Conservation (phyloP, 1,140 invertebrate species). For the Cydia strobilella region DNA sequence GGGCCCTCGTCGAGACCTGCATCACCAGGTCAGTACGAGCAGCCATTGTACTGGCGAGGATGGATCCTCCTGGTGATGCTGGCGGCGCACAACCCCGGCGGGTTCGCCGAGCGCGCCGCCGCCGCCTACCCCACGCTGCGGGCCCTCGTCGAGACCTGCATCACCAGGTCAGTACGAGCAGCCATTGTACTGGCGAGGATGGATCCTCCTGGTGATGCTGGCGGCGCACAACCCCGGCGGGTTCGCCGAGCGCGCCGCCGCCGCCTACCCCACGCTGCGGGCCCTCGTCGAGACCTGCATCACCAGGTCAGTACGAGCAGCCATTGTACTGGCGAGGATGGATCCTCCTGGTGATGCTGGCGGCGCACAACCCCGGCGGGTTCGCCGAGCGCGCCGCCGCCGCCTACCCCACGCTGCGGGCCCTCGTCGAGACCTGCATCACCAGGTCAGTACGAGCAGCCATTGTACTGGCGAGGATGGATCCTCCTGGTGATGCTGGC, state of each 20-base stretch:
- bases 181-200: background rate
- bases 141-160: constrained; percentile 97
- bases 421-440: constrained; percentile 98
- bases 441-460: constrained; percentile 85
- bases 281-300: constrained; percentile 98
- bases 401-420: constrained; percentile 94
- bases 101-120: constrained; percentile 93
- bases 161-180: constrained; percentile 88
- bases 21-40: constrained; percentile 90
- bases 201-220: constrained; percentile 88
- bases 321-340: background rate
- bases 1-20: constrained; percentile 97
- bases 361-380: constrained; percentile 93
- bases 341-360: constrained; percentile 89
- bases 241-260: constrained; percentile 93
- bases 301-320: constrained; percentile 86
- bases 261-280: constrained; percentile 94
- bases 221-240: constrained; percentile 94
- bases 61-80: constrained; percentile 88
- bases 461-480: background rate
- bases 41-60: background rate
- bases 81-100: constrained; percentile 93
- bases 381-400: constrained; percentile 94
- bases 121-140: constrained; percentile 95
- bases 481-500: too few species aligned